Percentiles rank a stretch among this genome's conserved stretches.
These are phyloP conservation scores for Neomonachus schauinslandi DNA, from an alignment of 2,113 vertebrate species.

Conservation along the genomic window DNA sequence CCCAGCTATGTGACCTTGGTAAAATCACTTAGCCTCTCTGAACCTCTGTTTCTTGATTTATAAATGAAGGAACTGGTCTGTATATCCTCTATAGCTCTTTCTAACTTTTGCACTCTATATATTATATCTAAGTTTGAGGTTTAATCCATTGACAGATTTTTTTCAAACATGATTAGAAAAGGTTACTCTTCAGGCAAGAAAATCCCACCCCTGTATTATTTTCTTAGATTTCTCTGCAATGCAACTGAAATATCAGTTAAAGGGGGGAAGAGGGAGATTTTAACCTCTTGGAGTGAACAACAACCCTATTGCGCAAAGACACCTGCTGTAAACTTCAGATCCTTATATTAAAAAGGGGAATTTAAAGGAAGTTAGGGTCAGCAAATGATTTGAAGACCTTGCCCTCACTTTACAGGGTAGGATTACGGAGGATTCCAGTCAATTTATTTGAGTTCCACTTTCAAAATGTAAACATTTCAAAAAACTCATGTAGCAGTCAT, in stretches of 20 bases:
- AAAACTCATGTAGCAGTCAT: fast-evolving
- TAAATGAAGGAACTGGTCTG: not conserved
- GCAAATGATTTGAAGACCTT: not conserved
- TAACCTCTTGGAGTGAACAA: slow-evolving; percentile 25
- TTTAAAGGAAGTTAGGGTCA: not conserved
- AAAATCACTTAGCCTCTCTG: slow-evolving; percentile 37
- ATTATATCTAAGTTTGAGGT: not conserved
- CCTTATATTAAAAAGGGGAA: not conserved
- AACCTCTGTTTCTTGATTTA: slow-evolving; percentile 19
- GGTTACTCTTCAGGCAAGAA: not conserved
- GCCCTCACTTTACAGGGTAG: not conserved
- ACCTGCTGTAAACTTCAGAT: not conserved
- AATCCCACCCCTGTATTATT: not conserved
- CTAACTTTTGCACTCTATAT: not conserved
- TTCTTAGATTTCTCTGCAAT: slow-evolving; percentile 42
- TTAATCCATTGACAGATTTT: not conserved
- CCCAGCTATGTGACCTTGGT: not conserved
- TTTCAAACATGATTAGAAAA: slow-evolving; percentile 21
- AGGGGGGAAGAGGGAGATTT: not conserved
- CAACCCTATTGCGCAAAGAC: not conserved
- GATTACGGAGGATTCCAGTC: not conserved
- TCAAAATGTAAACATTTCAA: not conserved
- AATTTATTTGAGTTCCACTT: not conserved
- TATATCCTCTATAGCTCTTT: not conserved
- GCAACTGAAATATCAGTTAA: not conserved